Percentiles rank a stretch among this genome's conserved stretches.
phyloP scores from a whole-genome alignment of 2,888 invertebrate species.

The Drosophila melanosoma region DNA sequence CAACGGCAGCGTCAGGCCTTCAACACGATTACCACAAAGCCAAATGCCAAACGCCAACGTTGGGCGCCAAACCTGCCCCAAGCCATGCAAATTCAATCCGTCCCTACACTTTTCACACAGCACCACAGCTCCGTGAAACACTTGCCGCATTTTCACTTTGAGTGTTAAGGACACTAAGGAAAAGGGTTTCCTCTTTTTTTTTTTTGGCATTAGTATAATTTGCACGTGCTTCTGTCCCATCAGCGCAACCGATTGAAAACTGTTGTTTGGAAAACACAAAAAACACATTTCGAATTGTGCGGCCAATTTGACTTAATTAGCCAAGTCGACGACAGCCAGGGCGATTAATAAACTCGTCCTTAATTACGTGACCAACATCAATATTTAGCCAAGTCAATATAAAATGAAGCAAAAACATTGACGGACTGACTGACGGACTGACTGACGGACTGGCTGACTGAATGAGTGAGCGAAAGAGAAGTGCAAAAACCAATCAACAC shows the following conservation, averaged over 20 bases:
- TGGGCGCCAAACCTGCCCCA: conserved; percentile 21
- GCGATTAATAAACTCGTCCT: conserved; percentile 72
- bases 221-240: conserved; percentile 45
- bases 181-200: conserved; percentile 6
- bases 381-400: conserved; percentile 39
- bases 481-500: conserved; percentile 67
- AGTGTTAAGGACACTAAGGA: conserved; percentile 27
- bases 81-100: conserved; percentile 17
- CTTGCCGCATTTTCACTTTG: conserved; percentile 65
- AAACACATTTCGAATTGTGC: conserved; percentile 54
- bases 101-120: background rate
- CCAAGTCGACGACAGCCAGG: conserved; percentile 27
- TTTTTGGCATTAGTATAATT: conserved; percentile 33
- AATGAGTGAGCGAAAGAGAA: conserved; percentile 18
- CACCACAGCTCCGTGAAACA: conserved; percentile 18
- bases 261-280: background rate
- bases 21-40: conserved; percentile 70
- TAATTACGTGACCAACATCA: conserved; percentile 71
- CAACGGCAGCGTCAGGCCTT: conserved; percentile 56
- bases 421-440: conserved; percentile 10
- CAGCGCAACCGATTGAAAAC: conserved; percentile 7
- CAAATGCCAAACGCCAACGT: conserved; percentile 63
- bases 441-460: conserved; percentile 8
- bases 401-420: conserved; percentile 24
- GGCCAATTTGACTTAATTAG: conserved; percentile 73